Percentiles rank a stretch among this genome's conserved stretches.
Evolutionary conservation across 2,113 vertebrate species (phyloP).

Genomic region (Pangasianodon gigas): DNA sequence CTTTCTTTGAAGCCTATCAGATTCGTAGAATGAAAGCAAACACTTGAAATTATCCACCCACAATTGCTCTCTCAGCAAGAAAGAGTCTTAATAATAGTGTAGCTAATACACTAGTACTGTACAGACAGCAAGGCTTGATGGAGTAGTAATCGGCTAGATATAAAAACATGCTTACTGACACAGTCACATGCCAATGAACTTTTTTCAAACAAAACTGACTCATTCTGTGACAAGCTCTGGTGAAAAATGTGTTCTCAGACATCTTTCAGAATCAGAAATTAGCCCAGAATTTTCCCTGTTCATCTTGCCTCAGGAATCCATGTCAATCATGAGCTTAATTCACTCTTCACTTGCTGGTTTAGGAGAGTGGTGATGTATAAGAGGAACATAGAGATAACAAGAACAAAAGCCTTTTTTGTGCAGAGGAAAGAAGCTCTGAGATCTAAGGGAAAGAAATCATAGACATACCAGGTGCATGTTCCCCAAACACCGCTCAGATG

Average conservation of each 20-base stretch:
- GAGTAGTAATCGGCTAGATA: not conserved
- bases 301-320: slow-evolving; percentile 7
- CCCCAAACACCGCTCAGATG: not conserved
- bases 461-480: slow-evolving; percentile 31
- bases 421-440: not conserved
- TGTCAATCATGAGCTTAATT: slow-evolving; percentile 34
- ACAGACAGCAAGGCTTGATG: not conserved
- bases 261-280: slow-evolving; percentile 6
- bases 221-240: not conserved
- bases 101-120: not conserved
- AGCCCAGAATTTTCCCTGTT: slow-evolving; percentile 16
- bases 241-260: slow-evolving; percentile 32
- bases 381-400: slow-evolving; percentile 39
- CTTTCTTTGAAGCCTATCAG: too few species aligned
- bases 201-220: not conserved
- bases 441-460: slow-evolving; percentile 11
- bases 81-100: not conserved
- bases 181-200: not conserved
- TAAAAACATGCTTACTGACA: not conserved
- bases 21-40: not conserved
- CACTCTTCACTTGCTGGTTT: slow-evolving; percentile 28
- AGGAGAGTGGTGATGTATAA: slow-evolving; percentile 53
- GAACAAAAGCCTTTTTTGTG: slow-evolving; percentile 58
- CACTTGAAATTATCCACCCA: not conserved
- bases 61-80: not conserved